Evolutionary conservation across 2,113 vertebrate species (phyloP).

Genomic region (Corythornis vintsioides): DNA sequence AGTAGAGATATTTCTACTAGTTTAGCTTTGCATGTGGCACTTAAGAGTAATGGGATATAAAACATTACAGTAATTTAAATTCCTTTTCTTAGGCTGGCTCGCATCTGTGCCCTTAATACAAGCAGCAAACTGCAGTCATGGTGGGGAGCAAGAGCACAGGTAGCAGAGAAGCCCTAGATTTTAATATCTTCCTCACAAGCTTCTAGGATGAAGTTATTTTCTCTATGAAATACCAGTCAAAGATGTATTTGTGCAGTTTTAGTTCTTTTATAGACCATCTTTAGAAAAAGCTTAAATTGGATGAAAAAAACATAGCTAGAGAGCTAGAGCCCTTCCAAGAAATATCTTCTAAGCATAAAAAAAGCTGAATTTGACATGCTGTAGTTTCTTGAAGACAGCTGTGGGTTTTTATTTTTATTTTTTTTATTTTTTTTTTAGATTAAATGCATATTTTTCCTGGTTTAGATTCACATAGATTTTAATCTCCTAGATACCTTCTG

Average conservation of each 20-base stretch:
- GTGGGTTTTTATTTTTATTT: neutral
- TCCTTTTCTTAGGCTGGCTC: neutral
- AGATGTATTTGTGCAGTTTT: neutral
- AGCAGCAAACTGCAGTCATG: rapidly evolving
- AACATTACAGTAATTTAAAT: neutral
- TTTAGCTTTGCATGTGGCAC: neutral
- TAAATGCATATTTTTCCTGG: neutral
- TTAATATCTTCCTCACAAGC: neutral
- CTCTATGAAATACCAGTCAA: neutral
- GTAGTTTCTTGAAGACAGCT: neutral
- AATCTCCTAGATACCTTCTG: neutral
- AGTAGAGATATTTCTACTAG: neutral
- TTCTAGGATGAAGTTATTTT: neutral
- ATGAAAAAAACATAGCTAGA: neutral
- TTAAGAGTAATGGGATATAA: neutral
- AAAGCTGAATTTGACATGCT: neutral
- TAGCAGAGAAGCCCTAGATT: neutral
- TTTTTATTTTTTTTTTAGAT: neutral
- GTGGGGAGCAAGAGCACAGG: neutral
- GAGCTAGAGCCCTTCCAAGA: neutral
- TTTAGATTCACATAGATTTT: neutral
- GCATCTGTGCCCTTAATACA: neutral
- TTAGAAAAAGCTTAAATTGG: neutral
- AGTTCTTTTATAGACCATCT: neutral
- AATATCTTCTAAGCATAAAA: neutral